These are phyloP conservation scores for Serripes groenlandicus DNA, from an alignment of 2,888 invertebrate species.

Conservation along the genomic window DNA sequence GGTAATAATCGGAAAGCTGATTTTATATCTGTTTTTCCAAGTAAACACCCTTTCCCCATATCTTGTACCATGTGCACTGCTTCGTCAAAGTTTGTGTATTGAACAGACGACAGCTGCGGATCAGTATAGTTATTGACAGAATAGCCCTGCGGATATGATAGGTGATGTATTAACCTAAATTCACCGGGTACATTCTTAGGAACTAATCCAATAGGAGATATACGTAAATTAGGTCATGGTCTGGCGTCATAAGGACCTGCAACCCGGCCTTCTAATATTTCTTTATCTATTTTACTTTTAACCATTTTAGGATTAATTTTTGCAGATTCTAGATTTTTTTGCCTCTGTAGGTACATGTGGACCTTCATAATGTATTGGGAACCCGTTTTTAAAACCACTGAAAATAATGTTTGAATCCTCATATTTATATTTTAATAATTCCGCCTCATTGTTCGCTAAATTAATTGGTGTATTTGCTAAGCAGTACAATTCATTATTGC, in stretches of 20 bases:
- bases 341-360: not conserved
- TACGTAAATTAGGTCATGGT: not conserved
- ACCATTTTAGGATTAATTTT: constrained; percentile 26
- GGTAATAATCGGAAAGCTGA: constrained; percentile 46
- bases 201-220: constrained; percentile 29
- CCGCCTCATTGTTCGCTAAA: not conserved
- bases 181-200: constrained; percentile 30
- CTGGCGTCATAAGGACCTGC: constrained; percentile 21
- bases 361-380: not conserved
- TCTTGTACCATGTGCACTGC: constrained; percentile 18
- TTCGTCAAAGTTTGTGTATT: constrained; percentile 29
- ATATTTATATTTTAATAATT: not conserved
- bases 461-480: not conserved
- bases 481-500: too few species aligned
- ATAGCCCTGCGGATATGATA: constrained; percentile 18
- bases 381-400: not conserved
- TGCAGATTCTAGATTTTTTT: not conserved
- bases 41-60: not conserved
- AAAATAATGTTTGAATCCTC: not conserved
- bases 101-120: constrained; percentile 4
- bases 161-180: constrained; percentile 35
- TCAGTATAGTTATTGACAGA: constrained; percentile 54
- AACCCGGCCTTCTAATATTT: constrained; percentile 22
- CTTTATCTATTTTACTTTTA: constrained; percentile 42
- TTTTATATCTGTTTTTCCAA: constrained; percentile 37